Base-by-base conservation (phyloP, 2,797 vertebrate species). In the Amazona ochrocephala region DNA sequence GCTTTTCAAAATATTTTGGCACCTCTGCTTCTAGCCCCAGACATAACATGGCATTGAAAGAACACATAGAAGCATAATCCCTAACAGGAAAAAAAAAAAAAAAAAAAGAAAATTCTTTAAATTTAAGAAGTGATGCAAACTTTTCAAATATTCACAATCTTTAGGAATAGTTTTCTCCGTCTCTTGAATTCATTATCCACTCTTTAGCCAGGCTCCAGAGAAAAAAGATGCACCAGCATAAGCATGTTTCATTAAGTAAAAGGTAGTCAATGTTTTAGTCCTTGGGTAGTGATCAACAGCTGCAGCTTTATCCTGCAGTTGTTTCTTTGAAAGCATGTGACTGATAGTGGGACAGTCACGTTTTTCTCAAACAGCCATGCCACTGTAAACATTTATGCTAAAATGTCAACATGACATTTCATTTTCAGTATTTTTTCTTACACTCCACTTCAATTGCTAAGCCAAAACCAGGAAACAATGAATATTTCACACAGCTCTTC, bases 391-490 rank as follows among this genome's bases (percentile, higher is more conserved):
- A 80, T 61, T 93, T 82, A 45, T 9, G 8, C 53, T 81, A 77
- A 72, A 94, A 85, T 84, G 73, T 94, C 75, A 97, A 75, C 45
- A 42, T 65, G 53, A 87, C 24, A 60, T 89, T 91, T 89, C 3
- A 77, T 87, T 89, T 93, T 89, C 78, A 79, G 14, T 80, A 62
- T 94, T 85, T 92, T 93, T 88, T 89, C 82, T 74, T 84, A 93
- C 80, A 84, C 95, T 94, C 81, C 83, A 92, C 75, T 93, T 91
- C 75, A 94, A 64, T 68, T 91, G 76, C 16, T 64, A 77, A 89
- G 75, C 84, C 84, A 96, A 92, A 96, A 94, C 23, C 87, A 94
- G 66, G 85, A 96, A 96, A 93, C 48, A 80, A 95, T 80, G 72
- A 94, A 77, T 95, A 93, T 94, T 92, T 95, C 51, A 37, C 34